Conservation (phyloP, 2,113 vertebrate genomes). For the Vicugna pacos region DNA sequence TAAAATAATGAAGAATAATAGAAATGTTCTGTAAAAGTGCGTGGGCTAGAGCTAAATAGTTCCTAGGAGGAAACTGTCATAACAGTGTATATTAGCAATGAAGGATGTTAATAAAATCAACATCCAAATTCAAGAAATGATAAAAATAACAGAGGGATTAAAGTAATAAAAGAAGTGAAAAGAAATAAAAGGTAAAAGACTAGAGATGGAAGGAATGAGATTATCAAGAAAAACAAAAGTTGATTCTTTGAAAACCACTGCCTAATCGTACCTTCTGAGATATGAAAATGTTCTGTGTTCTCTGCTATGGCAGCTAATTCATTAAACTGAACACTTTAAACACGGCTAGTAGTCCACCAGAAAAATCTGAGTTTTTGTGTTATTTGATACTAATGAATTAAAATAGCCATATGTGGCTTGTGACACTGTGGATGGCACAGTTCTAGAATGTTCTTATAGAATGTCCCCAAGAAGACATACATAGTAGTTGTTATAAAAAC, state of each 20-base stretch:
- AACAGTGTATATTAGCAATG: not conserved
- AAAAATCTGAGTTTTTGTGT: not conserved
- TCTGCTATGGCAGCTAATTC: not conserved
- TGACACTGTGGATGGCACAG: not conserved
- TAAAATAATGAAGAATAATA: not conserved
- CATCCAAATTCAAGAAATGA: not conserved
- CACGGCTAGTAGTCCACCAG: not conserved
- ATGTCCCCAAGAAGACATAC: not conserved
- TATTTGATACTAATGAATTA: not conserved
- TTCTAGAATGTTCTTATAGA: not conserved
- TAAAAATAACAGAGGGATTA: not conserved
- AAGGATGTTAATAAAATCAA: not conserved
- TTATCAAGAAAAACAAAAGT: not conserved
- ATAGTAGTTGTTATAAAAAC: not conserved
- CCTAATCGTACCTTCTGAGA: accelerated
- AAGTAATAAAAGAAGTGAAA: not conserved
- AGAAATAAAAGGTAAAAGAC: not conserved
- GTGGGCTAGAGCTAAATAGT: not conserved
- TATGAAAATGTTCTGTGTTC: not conserved
- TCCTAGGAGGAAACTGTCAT: not conserved
- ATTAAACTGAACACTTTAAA: not conserved
- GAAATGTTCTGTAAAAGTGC: not conserved
- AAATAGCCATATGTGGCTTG: not conserved
- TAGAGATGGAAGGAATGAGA: not conserved
- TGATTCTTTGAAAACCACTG: not conserved